These are phyloP conservation scores for Drosophila demipolita DNA, from an alignment of 2,888 invertebrate genomes.

Conservation along the genomic window DNA sequence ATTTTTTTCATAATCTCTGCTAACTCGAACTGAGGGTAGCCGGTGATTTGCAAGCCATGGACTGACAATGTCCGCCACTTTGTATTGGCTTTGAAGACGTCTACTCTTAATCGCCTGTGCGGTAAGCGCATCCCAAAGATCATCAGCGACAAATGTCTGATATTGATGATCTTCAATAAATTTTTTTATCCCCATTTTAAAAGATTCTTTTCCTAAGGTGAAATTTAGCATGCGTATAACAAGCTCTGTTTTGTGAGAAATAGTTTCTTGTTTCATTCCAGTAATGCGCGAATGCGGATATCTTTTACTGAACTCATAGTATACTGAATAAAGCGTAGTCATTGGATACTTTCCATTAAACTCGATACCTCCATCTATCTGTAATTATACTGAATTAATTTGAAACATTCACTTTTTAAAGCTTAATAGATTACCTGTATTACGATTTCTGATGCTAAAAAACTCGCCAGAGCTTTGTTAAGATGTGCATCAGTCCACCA, in stretches of 20 bases:
- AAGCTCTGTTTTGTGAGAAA: slow-evolving; percentile 90
- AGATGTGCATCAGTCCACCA: slow-evolving; percentile 92
- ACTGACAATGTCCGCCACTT: slow-evolving; percentile 90
- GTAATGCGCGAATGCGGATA: slow-evolving; percentile 92
- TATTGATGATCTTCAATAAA: slow-evolving; percentile 90
- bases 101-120: slow-evolving; percentile 88
- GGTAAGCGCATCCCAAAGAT: slow-evolving; percentile 91
- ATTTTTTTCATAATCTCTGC: slow-evolving; percentile 88
- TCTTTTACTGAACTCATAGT: slow-evolving; percentile 92
- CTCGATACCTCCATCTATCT: slow-evolving; percentile 90
- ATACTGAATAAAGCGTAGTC: slow-evolving; percentile 91
- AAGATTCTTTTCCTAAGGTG: slow-evolving; percentile 91
- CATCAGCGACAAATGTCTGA: slow-evolving; percentile 91
- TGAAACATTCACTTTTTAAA: background rate
- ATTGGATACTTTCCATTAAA: slow-evolving; percentile 93
- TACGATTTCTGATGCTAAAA: slow-evolving; percentile 90
- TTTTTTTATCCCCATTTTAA: slow-evolving; percentile 89
- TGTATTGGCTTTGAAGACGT: slow-evolving; percentile 86
- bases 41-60: slow-evolving; percentile 94
- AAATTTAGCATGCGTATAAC: slow-evolving; percentile 96
- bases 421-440: slow-evolving; percentile 87
- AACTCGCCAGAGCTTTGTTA: slow-evolving; percentile 91
- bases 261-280: slow-evolving; percentile 90
- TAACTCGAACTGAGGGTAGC: slow-evolving; percentile 90
- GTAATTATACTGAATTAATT: slow-evolving; percentile 1